phyloP scores from a whole-genome alignment of 2,797 vertebrate genomes.

The Dipus sagitta region DNA sequence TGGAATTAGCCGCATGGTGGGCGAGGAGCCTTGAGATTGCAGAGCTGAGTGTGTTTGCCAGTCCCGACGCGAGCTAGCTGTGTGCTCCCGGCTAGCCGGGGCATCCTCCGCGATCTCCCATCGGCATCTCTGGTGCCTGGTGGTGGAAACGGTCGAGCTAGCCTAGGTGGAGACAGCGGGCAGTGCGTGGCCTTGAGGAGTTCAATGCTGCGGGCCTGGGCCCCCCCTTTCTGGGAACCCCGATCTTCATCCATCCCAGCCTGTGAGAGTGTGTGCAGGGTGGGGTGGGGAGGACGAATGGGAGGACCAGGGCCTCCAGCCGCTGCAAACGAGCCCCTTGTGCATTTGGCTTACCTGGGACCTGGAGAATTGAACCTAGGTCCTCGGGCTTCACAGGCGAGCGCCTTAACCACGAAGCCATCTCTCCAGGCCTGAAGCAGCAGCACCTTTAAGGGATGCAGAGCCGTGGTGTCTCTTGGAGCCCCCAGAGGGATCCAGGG shows the following conservation, averaged over 20 bases:
- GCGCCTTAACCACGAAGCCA: too few relatives aligned
- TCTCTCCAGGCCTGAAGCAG: neutral
- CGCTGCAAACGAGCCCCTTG: too few relatives aligned
- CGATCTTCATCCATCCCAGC: neutral
- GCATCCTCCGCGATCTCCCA: neutral
- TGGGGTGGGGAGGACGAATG: too few relatives aligned
- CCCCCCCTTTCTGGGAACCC: neutral
- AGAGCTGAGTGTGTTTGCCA: slow-evolving; percentile 24
- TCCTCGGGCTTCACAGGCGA: too few relatives aligned
- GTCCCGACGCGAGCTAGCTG: neutral
- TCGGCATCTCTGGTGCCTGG: neutral
- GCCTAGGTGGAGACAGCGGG: neutral
- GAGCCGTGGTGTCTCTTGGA: slow-evolving; percentile 45
- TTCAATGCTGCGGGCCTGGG: neutral
- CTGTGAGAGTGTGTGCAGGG: too few relatives aligned
- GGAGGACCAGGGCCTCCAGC: too few relatives aligned
- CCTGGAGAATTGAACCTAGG: too few relatives aligned
- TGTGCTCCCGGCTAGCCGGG: neutral
- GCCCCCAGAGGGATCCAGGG: neutral
- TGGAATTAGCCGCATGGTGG: neutral
- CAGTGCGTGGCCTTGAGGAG: slow-evolving; percentile 10
- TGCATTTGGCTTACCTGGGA: too few relatives aligned
- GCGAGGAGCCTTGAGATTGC: slow-evolving; percentile 5
- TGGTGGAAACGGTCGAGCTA: neutral
- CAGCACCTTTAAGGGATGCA: neutral